Base-by-base conservation (phyloP, 2,113 vertebrate species). In the Ornithorhynchus anatinus region DNA sequence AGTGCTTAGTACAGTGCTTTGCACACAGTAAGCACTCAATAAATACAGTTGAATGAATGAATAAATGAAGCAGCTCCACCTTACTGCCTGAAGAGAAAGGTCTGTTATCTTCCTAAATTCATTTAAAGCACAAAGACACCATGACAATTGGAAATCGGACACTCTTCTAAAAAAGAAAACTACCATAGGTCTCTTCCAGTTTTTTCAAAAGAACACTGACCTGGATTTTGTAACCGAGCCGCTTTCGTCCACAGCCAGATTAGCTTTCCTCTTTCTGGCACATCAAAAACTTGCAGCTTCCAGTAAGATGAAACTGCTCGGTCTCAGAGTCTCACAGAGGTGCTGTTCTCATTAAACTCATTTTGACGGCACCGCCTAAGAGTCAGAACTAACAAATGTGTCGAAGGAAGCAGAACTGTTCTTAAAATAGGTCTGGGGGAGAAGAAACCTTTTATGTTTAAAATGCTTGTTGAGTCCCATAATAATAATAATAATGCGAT, bases 351-450 rank as follows among this genome's bases (percentile, higher is more conserved):
- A 44, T 86, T 72, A 71, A 45, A 54, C 19, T 43, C 44, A 17
- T 62, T 69, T 59, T 74, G 59, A n/a, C 63, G 48, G 19, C 82
- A 3, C 73, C 38, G 45, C 56, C 48, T 51, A n/a, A 69, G 52
- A 47, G 61, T 37, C 31, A 63, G 51, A 60, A 43, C 32, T 69
- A 51, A 69, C 62, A 54, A 72, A 10, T 58, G 45, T 67, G 52
- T 72, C 39, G 40, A 13, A 72, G 60, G 63, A 58, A 70, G 52
- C 43, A 17, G 57, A 22, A 59, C 77, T 77, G 54, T 47, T 59
- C 39, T 81, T 61, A 84, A 56, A 71, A 59, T 62, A 72, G 74
- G 82, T 74, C 54, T 9, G 44, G 35, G 79, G 45, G 47, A 82
- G 31, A 84, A 80, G 52, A 48, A 51, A 66, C 58, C 59, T 77